Percentiles rank a stretch among this genome's conserved stretches.
Conservation (phyloP, 2,113 vertebrate species). For the Ptilorrhoa leucosticta region DNA sequence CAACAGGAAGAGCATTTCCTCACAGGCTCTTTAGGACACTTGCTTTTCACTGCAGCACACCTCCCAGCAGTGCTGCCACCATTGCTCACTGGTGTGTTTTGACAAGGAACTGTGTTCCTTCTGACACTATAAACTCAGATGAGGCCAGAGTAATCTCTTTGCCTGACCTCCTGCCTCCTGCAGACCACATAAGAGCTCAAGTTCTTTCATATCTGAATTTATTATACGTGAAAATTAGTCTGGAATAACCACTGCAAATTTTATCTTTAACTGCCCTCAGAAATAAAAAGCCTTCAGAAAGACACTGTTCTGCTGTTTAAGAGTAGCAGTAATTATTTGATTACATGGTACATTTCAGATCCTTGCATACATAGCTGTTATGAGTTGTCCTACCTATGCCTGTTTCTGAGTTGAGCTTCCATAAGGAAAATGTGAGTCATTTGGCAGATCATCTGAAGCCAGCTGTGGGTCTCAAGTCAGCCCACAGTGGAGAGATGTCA, state of each 20-base stretch:
- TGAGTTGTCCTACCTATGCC: background rate
- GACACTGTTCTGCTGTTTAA: background rate
- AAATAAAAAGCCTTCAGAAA: background rate
- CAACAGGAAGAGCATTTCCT: background rate
- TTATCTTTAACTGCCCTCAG: background rate
- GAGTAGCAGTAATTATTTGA: background rate
- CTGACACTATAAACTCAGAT: background rate
- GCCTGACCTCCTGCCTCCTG: background rate
- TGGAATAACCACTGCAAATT: background rate
- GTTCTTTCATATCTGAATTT: background rate
- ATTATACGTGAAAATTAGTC: background rate
- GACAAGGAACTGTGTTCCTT: background rate
- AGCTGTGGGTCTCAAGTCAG: background rate
- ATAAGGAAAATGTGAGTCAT: background rate
- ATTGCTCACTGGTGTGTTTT: background rate
- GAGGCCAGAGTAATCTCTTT: background rate
- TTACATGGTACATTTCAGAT: background rate
- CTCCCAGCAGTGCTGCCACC: background rate
- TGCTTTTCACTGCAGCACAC: background rate
- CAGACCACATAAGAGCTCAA: background rate
- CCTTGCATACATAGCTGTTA: background rate
- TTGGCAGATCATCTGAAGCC: background rate
- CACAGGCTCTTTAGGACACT: background rate
- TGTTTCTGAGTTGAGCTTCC: background rate
- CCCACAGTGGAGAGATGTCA: background rate